Conservation (phyloP, 2,113 vertebrate genomes). For the Prunella fulvescens region DNA sequence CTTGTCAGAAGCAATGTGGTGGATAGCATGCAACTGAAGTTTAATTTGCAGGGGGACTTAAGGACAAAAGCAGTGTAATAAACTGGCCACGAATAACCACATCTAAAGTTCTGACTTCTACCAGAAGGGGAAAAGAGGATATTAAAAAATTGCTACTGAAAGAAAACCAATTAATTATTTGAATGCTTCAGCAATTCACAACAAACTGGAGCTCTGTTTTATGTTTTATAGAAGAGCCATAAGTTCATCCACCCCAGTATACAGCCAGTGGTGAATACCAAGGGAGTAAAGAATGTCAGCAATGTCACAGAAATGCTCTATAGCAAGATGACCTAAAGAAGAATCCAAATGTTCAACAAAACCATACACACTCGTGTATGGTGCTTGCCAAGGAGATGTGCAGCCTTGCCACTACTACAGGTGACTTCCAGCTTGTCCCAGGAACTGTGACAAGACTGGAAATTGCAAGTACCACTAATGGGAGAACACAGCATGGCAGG, state of each 20-base stretch:
- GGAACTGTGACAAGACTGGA: background rate
- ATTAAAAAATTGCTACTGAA: background rate
- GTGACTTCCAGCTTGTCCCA: background rate
- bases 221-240: background rate
- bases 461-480: background rate
- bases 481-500: background rate
- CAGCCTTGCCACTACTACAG: background rate
- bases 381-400: background rate
- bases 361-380: background rate
- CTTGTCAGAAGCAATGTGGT: background rate
- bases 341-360: background rate
- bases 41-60: background rate
- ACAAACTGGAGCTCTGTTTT: background rate
- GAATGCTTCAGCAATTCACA: background rate
- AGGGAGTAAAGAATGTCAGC: background rate
- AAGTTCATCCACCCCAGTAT: background rate
- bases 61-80: background rate
- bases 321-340: background rate
- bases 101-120: background rate
- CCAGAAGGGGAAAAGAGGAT: accelerated
- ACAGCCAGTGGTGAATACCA: background rate
- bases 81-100: background rate
- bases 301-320: background rate
- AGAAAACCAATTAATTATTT: background rate
- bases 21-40: background rate